These are phyloP conservation scores for Ophion slaviceki DNA, from an alignment of 2,888 invertebrate genomes.

Conservation along the genomic window DNA sequence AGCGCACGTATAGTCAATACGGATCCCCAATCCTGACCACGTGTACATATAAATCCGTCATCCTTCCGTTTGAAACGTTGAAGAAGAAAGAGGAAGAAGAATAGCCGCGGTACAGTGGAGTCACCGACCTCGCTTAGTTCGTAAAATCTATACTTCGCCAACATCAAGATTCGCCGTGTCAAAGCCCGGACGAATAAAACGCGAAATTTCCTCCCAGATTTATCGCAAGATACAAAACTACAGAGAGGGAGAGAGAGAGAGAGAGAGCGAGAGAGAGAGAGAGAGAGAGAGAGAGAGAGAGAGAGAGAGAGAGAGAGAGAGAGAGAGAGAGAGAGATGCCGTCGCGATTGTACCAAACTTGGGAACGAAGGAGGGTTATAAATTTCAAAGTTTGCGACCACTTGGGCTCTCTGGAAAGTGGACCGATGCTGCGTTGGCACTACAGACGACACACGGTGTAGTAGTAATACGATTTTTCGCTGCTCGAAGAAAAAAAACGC, in stretches of 20 bases:
- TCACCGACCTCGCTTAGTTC: conserved; percentile 17
- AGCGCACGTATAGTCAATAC: conserved; percentile 52
- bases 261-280: background rate
- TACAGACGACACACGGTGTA: conserved; percentile 10
- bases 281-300: background rate
- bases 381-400: conserved; percentile 61
- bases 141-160: conserved; percentile 42
- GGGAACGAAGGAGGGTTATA: conserved; percentile 46
- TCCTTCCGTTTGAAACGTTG: conserved; percentile 1
- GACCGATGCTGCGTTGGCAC: conserved; percentile 54
- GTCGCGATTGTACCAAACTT: conserved; percentile 49
- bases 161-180: conserved; percentile 16
- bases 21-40: conserved; percentile 50
- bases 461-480: conserved; percentile 44
- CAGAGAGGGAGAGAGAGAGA: background rate
- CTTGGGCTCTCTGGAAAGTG: conserved; percentile 54
- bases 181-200: conserved; percentile 48
- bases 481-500: conserved; percentile 17
- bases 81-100: conserved; percentile 16
- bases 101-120: background rate
- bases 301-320: background rate
- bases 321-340: conserved; percentile 2
- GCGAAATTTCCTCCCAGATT: conserved; percentile 54
- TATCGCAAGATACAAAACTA: conserved; percentile 33
- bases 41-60: conserved; percentile 33